Conservation (phyloP, 2,797 vertebrate species). For the Spatula versicolor region DNA sequence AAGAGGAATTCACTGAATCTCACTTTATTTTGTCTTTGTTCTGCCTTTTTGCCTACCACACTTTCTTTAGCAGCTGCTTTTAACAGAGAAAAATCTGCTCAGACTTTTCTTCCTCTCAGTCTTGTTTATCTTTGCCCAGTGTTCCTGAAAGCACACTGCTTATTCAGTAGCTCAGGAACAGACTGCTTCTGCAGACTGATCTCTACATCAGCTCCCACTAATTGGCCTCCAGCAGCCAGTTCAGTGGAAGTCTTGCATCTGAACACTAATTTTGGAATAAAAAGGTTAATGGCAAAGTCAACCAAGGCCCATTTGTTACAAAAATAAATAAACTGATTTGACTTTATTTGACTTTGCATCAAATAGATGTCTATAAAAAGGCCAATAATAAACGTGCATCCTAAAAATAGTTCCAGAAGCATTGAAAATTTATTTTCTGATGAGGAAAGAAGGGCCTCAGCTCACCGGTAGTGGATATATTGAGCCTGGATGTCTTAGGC, state of each 20-base stretch:
- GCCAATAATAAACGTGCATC: background rate
- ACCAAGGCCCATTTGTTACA: background rate
- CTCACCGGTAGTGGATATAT: background rate
- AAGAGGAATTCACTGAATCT: background rate
- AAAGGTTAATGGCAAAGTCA: background rate
- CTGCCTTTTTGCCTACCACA: background rate
- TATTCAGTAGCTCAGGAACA: background rate
- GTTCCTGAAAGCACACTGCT: background rate
- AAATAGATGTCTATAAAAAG: background rate
- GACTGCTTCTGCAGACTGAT: background rate
- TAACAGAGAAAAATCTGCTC: background rate
- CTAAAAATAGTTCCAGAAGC: background rate
- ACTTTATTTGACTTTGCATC: background rate
- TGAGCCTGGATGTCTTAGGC: background rate
- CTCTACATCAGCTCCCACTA: constrained; percentile 11
- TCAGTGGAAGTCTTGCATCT: background rate
- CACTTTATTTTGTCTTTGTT: background rate
- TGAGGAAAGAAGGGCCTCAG: background rate
- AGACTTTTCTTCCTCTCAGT: background rate
- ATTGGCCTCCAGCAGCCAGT: background rate
- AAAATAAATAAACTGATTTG: background rate
- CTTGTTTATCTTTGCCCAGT: background rate
- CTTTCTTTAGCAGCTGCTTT: background rate
- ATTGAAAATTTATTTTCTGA: background rate
- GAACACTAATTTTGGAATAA: background rate